Percentiles rank a stretch among this genome's conserved stretches.
These are phyloP conservation scores for Melangyna quadrimaculata DNA, from an alignment of 2,888 invertebrate genomes.

Conservation along the genomic window DNA sequence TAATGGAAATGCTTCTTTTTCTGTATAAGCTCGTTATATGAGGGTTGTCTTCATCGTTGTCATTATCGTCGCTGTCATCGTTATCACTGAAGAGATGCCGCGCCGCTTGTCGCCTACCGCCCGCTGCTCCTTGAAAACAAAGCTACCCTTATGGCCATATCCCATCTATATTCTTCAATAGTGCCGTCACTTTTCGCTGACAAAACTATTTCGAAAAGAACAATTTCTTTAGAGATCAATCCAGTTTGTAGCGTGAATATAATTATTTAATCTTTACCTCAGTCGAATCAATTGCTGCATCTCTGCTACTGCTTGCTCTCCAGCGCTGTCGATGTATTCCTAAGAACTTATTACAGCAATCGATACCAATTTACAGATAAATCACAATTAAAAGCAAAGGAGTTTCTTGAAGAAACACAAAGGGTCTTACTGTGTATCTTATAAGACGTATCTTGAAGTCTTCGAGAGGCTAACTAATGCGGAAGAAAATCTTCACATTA, in stretches of 20 bases:
- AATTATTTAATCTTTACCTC: slow-evolving; percentile 34
- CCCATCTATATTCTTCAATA: neutral
- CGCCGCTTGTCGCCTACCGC: neutral
- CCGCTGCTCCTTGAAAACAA: too few species aligned
- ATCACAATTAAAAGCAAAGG: slow-evolving; percentile 18
- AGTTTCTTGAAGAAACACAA: slow-evolving; percentile 37
- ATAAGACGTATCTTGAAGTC: neutral
- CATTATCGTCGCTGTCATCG: slow-evolving; percentile 27
- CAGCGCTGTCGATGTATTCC: neutral
- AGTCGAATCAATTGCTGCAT: slow-evolving; percentile 41
- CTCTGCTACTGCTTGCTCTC: neutral
- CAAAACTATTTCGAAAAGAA: slow-evolving; percentile 26
- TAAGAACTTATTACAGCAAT: slow-evolving; percentile 45
- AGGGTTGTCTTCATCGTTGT: slow-evolving; percentile 28
- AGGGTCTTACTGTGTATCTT: slow-evolving; percentile 40
- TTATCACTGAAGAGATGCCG: slow-evolving; percentile 25
- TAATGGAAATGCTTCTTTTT: slow-evolving; percentile 23
- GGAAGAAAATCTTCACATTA: slow-evolving; percentile 19
- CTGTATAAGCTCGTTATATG: neutral
- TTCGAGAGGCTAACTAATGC: slow-evolving; percentile 1
- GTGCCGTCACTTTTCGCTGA: slow-evolving; percentile 1
- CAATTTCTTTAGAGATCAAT: neutral
- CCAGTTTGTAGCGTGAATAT: slow-evolving; percentile 21
- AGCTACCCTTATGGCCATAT: neutral
- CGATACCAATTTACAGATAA: slow-evolving; percentile 43